Evolutionary conservation across 2,797 vertebrate genomes (phyloP), one percentile per base, ranked within the genome.

Genomic region (Sebastes oblongus): DNA sequence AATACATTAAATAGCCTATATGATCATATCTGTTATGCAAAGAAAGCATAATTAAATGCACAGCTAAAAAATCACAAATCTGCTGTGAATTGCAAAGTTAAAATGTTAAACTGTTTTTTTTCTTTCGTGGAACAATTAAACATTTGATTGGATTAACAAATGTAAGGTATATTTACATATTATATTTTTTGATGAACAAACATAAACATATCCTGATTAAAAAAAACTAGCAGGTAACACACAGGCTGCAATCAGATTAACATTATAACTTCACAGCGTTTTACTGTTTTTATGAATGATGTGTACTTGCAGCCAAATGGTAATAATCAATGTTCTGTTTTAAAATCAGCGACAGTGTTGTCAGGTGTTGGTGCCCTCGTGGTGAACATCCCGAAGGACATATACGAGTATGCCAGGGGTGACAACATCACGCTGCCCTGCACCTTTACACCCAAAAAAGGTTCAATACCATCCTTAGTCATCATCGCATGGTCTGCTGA

Each of bases 361-460:
- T 61, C 85, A 8, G 67, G 65, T 24, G 86, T 77, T 1, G 16
- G 68, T 6, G 90, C 54, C 8, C 0, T 96, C 2, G 0, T 0
- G 0, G 95, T 95, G 42, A 1, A 0, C 2, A 94, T 96, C 32
- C 89, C 91, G 0, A 0, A 80, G 0, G 0, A 0, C 0, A 0
- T 0, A 0, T 96, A 94, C 62, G 94, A 96, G 68, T 1, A 11
- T 1, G 90, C 91, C 42, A 85, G 92, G 8, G 95, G 94, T 1
- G 87, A 91, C 56, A 85, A 89, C 75, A 73, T 84, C 61, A 90
- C 85, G 0, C 65, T 94, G 24, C 95, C 94, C 30, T 96, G 95
- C 78, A 56, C 0, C 0, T 96, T 94, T 29, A 1, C 0, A 36
- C 10, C 64, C 12, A 2, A 2, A 5, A 0, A 0, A 0, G 0